phyloP scores from a whole-genome alignment of 2,113 vertebrate genomes.

The Cynocephalus volans region DNA sequence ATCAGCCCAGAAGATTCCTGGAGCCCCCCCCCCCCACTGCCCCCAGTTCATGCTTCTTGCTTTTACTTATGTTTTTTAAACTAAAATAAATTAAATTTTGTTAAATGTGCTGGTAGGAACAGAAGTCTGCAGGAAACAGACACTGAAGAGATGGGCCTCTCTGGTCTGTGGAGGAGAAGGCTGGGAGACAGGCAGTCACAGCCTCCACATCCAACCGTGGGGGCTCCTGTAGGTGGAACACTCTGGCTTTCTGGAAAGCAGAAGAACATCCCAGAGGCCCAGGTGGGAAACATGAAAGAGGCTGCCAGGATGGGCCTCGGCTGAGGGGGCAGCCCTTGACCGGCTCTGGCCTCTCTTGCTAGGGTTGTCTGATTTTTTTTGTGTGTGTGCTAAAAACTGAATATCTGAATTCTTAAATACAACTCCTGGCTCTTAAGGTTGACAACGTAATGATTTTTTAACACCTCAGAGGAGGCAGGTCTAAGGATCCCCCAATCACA shows the following conservation, averaged over 20 bases:
- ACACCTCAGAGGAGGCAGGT: neutral
- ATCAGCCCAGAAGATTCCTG: neutral
- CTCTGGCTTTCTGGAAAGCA: neutral
- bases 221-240: rapidly evolving
- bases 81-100: neutral
- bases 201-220: no score
- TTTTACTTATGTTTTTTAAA: neutral
- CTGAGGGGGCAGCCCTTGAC: neutral
- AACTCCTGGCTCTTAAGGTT: neutral
- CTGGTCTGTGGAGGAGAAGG: no score
- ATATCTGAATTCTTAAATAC: neutral
- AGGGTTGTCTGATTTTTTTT: neutral
- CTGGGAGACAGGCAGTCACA: neutral
- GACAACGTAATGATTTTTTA: neutral
- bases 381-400: neutral
- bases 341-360: neutral
- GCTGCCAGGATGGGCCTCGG: neutral
- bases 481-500: neutral
- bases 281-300: neutral
- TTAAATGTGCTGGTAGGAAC: neutral
- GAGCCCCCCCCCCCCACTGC: neutral
- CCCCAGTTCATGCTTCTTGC: neutral
- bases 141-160: neutral
- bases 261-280: neutral
- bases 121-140: neutral